These are phyloP conservation scores for Polymixis flavicincta DNA, from an alignment of 2,888 invertebrate genomes.

Conservation along the genomic window DNA sequence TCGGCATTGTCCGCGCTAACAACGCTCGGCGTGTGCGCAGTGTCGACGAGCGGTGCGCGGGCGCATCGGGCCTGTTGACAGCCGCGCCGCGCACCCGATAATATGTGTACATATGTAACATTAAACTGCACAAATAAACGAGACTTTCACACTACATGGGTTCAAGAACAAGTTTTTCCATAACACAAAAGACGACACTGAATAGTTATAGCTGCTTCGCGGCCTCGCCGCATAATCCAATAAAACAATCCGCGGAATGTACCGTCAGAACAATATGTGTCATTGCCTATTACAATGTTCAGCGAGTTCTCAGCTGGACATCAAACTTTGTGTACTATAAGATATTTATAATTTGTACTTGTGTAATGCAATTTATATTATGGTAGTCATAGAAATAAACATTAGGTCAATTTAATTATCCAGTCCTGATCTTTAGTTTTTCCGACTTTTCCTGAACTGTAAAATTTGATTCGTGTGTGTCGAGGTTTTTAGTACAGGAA, in stretches of 20 bases:
- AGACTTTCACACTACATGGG: constrained; percentile 91
- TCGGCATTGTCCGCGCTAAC: constrained; percentile 84
- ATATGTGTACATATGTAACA: constrained; percentile 91
- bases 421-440: background rate
- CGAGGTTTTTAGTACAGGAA: background rate
- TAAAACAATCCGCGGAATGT: constrained; percentile 90
- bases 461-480: background rate
- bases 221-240: constrained; percentile 90
- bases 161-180: constrained; percentile 91
- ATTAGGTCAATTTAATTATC: background rate
- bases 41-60: constrained; percentile 64
- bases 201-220: constrained; percentile 91
- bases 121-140: constrained; percentile 91
- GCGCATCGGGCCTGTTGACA: constrained; percentile 78
- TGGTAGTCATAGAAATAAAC: constrained; percentile 2
- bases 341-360: constrained; percentile 14
- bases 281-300: constrained; percentile 66
- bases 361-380: background rate
- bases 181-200: constrained; percentile 91
- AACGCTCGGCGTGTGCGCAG: constrained; percentile 74
- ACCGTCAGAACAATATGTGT: constrained; percentile 79
- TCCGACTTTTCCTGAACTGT: background rate
- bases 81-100: constrained; percentile 85
- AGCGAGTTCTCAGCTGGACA: constrained; percentile 33
- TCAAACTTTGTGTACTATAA: constrained; percentile 28